These are phyloP conservation scores for Lepidocyrtoides sp. DNA, from an alignment of 2,888 invertebrate species.

Conservation along the genomic window DNA sequence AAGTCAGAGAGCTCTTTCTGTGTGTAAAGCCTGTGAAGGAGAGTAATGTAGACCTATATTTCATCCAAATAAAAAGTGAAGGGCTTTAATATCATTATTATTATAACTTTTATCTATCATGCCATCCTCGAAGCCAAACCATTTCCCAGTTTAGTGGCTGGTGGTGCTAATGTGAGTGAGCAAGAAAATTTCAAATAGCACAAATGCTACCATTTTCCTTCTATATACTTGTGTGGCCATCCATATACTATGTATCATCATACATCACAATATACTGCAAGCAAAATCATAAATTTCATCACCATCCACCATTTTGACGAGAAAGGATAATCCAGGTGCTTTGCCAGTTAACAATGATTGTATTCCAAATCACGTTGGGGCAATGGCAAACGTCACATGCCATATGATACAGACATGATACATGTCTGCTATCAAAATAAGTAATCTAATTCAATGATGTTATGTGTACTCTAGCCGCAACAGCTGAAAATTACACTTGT, in stretches of 20 bases:
- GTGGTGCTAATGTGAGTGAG: not conserved
- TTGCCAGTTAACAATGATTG: not conserved
- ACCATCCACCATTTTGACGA: not conserved
- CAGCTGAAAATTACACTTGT: constrained; percentile 31
- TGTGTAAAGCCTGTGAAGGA: not conserved
- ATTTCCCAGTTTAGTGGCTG: not conserved
- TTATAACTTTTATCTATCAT: not conserved
- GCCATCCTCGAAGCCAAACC: not conserved
- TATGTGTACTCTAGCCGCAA: constrained; percentile 1
- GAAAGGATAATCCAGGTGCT: constrained; percentile 29
- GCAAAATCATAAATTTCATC: too few relatives aligned
- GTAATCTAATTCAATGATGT: constrained; percentile 12
- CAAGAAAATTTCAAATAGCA: not conserved
- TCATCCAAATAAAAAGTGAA: constrained; percentile 16
- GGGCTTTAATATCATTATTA: not conserved
- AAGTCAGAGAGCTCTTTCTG: not conserved
- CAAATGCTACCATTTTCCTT: not conserved
- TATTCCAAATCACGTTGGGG: not conserved
- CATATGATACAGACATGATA: not conserved
- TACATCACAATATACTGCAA: too few relatives aligned
- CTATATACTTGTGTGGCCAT: too few relatives aligned
- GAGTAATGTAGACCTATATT: constrained; percentile 20
- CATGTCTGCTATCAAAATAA: not conserved
- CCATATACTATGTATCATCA: not conserved
- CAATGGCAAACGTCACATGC: too few relatives aligned